Evolutionary conservation across 2,113 vertebrate genomes (phyloP).

Genomic region (Petrocephalus zakoni): DNA sequence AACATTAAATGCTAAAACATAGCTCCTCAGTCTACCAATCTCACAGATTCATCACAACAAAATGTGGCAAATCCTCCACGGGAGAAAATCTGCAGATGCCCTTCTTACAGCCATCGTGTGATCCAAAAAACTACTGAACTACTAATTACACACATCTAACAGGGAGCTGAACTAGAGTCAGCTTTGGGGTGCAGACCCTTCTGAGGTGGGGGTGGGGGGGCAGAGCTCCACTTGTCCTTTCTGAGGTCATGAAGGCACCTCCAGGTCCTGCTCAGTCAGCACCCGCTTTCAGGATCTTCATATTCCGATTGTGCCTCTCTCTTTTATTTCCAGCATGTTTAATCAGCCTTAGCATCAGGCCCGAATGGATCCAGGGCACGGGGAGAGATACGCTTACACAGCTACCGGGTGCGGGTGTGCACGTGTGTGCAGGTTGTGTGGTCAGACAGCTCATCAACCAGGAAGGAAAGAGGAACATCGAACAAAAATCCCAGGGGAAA

Average conservation of each 20-base stretch:
- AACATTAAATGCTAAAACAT: not conserved
- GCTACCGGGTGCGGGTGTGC: not conserved
- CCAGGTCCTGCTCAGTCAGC: not conserved
- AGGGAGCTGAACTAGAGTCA: not conserved
- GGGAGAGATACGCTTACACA: not conserved
- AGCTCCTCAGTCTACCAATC: not conserved
- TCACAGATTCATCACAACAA: not conserved
- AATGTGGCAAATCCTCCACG: not conserved
- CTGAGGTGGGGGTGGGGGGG: not conserved
- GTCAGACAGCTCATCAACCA: not conserved
- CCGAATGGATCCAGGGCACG: not conserved
- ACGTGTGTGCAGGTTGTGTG: not conserved
- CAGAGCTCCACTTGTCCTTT: not conserved
- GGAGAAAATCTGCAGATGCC: not conserved
- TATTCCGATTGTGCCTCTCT: not conserved
- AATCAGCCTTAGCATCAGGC: not conserved
- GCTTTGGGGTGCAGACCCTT: not conserved
- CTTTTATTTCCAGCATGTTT: not conserved
- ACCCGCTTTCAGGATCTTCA: not conserved
- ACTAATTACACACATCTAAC: not conserved
- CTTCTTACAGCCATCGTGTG: not conserved
- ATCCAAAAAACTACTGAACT: not conserved
- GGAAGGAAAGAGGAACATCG: not conserved
- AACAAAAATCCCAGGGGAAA: not conserved
- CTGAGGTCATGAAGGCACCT: not conserved